Evolutionary conservation across 2,797 vertebrate species (phyloP).

Genomic region (Sebastes ruberrimus): DNA sequence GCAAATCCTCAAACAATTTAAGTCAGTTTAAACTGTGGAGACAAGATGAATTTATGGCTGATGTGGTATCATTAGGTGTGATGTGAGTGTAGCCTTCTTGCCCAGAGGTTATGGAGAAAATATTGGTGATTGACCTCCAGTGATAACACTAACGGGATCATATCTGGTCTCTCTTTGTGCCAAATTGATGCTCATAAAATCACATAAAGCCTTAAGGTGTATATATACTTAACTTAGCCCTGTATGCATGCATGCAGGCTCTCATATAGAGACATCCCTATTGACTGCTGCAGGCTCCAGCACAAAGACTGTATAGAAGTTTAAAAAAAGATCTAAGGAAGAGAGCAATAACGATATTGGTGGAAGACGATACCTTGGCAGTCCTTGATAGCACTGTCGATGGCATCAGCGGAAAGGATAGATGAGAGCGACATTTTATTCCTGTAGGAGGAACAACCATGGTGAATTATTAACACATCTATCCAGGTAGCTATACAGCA

Average conservation of each 20-base stretch:
- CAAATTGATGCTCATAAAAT: background rate
- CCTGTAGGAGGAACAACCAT: conserved; percentile 77
- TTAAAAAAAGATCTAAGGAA: conserved; percentile 19
- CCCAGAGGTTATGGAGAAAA: background rate
- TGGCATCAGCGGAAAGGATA: conserved; percentile 91
- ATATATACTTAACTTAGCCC: background rate
- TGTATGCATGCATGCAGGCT: background rate
- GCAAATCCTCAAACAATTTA: background rate
- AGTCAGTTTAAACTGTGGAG: background rate
- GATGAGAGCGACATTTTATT: conserved; percentile 94
- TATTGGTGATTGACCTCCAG: background rate
- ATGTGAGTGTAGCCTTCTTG: background rate
- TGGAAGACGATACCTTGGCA: conserved; percentile 92
- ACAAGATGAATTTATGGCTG: background rate
- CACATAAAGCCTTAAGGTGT: background rate
- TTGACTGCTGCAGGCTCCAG: background rate
- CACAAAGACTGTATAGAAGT: conserved; percentile 1
- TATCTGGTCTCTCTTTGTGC: background rate
- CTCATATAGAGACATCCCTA: background rate
- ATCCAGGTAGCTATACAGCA: conserved; percentile 22
- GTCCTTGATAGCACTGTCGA: conserved; percentile 92
- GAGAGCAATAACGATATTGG: conserved; percentile 60
- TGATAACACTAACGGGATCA: background rate
- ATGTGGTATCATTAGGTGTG: conserved; percentile 3
- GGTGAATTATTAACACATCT: conserved; percentile 72